phyloP scores from a whole-genome alignment of 2,888 invertebrate genomes.

The Chalcis sispes region DNA sequence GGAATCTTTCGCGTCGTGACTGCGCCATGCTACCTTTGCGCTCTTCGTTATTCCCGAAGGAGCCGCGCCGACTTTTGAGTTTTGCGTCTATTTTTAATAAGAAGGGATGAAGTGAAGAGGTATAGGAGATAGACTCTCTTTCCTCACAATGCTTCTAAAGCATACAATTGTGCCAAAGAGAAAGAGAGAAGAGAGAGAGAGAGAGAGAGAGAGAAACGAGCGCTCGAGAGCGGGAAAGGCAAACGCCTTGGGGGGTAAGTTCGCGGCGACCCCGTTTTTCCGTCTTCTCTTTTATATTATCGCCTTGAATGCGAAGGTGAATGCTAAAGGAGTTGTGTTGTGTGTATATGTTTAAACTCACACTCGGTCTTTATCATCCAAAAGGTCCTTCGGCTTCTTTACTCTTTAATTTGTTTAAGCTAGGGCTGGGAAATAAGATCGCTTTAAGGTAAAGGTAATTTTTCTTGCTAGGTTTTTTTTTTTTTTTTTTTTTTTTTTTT shows the following conservation, averaged over 20 bases:
- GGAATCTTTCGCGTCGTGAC: too few species aligned
- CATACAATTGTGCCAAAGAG: background rate
- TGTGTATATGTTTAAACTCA: too few species aligned
- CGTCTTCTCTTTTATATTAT: constrained; percentile 21
- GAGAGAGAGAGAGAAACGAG: too few species aligned
- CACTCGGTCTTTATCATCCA: background rate
- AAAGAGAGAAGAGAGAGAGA: too few species aligned
- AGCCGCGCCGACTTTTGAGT: background rate
- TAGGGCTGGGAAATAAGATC: background rate
- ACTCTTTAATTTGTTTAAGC: constrained; percentile 17
- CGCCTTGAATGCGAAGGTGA: constrained; percentile 47
- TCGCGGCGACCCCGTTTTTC: constrained; percentile 18
- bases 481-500: too few species aligned
- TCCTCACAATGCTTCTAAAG: too few species aligned
- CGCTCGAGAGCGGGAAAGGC: background rate
- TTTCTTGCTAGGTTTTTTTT: too few species aligned
- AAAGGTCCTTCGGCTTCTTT: constrained; percentile 14
- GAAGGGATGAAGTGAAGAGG: background rate
- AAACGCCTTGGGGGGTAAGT: constrained; percentile 17
- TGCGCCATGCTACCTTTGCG: background rate
- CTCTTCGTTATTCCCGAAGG: constrained; percentile 17
- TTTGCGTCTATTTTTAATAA: constrained; percentile 24
- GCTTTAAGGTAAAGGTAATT: background rate
- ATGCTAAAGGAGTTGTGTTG: constrained; percentile 25
- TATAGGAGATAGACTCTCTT: too few species aligned